Conservation (phyloP, 2,888 invertebrate species). For the Sacculina carcini region DNA sequence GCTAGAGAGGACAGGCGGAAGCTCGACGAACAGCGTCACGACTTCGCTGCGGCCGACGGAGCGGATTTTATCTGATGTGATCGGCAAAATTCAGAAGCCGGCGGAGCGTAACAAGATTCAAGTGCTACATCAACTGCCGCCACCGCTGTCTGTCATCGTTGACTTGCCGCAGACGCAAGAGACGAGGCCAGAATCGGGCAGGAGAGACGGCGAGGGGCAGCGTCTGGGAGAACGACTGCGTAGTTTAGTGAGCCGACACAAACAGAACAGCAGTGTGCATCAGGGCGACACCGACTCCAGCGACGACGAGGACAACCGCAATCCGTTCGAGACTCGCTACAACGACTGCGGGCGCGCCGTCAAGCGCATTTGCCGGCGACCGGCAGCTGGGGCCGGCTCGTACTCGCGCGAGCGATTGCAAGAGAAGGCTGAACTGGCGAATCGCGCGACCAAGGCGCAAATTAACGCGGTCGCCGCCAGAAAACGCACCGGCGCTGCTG, state of each 20-base stretch:
- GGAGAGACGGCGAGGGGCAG: background rate
- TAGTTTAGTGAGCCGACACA: background rate
- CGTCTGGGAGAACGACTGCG: background rate
- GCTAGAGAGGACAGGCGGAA: background rate
- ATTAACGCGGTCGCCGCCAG: too few species aligned
- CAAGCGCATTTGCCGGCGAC: conserved; percentile 25
- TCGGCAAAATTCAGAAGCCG: background rate
- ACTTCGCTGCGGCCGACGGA: too few species aligned
- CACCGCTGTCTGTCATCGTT: background rate
- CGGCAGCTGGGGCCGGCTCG: conserved; percentile 8
- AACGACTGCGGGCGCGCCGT: conserved; percentile 36
- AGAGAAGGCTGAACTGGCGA: conserved; percentile 10
- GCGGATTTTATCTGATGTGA: background rate
- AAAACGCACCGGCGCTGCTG: too few species aligned
- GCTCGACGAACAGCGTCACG: background rate
- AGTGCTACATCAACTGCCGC: background rate
- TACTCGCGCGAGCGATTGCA: conserved; percentile 4
- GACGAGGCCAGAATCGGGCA: too few species aligned
- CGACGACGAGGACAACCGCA: conserved; percentile 49
- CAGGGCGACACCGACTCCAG: conserved; percentile 32
- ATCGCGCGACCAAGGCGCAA: conserved; percentile 7
- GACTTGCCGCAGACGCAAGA: too few species aligned
- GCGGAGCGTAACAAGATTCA: background rate
- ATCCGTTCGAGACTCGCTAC: conserved; percentile 39
- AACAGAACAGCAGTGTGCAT: conserved; percentile 8